A percentile compares a stretch with the other conserved stretches of the same genome.
Conservation (phyloP, 2,797 vertebrate species). For the Pteronotus mesoamericanus region DNA sequence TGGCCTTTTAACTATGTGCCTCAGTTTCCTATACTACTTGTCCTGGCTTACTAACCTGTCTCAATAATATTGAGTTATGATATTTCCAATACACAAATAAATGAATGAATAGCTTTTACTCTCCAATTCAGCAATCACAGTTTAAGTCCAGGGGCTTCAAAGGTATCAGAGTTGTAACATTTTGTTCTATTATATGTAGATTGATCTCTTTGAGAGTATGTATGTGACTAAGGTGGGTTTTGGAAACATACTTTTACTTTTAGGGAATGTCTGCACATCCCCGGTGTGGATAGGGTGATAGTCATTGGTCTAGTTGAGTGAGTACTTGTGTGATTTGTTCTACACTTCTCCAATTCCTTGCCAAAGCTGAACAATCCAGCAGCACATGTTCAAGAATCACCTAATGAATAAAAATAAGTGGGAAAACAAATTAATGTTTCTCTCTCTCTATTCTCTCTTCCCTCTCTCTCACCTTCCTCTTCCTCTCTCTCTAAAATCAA, state of each 20-base stretch:
- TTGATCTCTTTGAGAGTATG: not conserved
- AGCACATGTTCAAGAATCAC: not conserved
- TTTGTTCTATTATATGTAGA: not conserved
- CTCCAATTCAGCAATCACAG: not conserved
- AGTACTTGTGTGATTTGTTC: not conserved
- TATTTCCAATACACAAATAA: not conserved
- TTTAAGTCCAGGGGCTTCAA: not conserved
- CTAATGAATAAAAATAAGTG: not conserved
- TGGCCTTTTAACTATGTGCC: not conserved
- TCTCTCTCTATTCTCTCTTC: not conserved
- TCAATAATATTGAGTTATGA: not conserved
- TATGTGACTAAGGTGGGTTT: not conserved
- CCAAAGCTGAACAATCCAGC: not conserved
- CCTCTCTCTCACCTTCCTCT: too few relatives aligned
- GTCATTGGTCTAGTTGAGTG: not conserved
- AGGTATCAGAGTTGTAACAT: not conserved
- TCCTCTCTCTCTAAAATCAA: not conserved
- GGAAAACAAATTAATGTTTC: not conserved
- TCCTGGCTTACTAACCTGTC: not conserved
- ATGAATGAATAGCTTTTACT: not conserved
- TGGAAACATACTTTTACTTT: not conserved
- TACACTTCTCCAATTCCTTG: not conserved
- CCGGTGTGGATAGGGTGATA: not conserved
- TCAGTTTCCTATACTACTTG: not conserved
- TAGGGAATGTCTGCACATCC: not conserved